Evolutionary conservation across 2,797 vertebrate genomes (phyloP), one percentile per base, ranked within the genome.

Genomic region (Rhinoraja longicauda): DNA sequence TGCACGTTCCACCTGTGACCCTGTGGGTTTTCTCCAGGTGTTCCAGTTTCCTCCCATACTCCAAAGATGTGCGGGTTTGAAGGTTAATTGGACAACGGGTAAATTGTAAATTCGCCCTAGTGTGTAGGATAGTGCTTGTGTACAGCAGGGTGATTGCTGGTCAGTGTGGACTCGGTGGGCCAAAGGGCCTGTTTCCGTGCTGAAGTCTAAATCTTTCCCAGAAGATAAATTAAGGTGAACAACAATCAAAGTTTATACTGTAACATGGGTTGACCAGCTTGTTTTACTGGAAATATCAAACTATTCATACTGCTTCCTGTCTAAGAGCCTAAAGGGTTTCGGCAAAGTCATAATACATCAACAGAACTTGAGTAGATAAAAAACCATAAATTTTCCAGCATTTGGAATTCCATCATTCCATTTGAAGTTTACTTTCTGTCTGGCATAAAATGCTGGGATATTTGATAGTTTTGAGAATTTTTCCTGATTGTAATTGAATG

Each of bases 401-500:
- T 88, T 88, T 36, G 32, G n/a, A 88, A 36, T 67, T 67, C 59
- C n/a, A 32, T 67, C 59, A 64, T 88, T 36, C 84, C 36, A 67
- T n/a, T 67, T 88, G 59, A 88, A 88, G 67, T 88, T 64, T 88
- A 88, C 64, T 17, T 67, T 88, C 15, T 67, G 9, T 26, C n/a
- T 88, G 84, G 64, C n/a, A 67, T 67, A 67, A 88, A 32, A 64
- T 32, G 8, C 7, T 39, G 8, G n/a, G 59, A n/a, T 67, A 67
- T 64, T 88, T 36, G 17, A 88, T 88, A 62, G 59, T 36, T 86
- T 86, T 36, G n/a, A 62, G 64, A 9, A 17, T 88, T 62, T 86
- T 86, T 86, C 62, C 57, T 86, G 57, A 86, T 84, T 39, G 64
- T 32, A 88, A 88, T 88, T 88, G 88, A 45, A 88, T 88, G 84